Evolutionary conservation across 2,888 invertebrate genomes (phyloP).

Genomic region (Ganaspis brasiliensis): DNA sequence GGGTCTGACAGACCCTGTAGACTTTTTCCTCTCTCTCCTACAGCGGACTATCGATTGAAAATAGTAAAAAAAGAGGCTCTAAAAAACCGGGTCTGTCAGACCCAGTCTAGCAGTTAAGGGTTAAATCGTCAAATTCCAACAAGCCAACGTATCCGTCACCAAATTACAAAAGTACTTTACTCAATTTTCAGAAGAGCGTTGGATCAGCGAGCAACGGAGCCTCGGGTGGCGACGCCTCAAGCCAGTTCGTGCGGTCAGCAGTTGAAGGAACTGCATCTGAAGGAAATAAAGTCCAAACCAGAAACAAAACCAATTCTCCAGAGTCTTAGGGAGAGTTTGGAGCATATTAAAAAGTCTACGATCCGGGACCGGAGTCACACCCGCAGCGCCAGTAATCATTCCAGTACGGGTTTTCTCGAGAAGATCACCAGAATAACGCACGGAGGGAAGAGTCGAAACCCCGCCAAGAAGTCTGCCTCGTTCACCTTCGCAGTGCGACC

Average conservation of each 20-base stretch:
- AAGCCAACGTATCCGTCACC: too few species aligned
- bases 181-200: constrained; percentile 74
- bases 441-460: constrained; percentile 75
- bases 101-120: too few species aligned
- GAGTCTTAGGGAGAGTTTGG: constrained; percentile 75
- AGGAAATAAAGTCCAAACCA: constrained; percentile 76
- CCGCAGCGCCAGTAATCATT: constrained; percentile 64
- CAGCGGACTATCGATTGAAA: too few species aligned
- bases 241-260: constrained; percentile 65
- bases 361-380: constrained; percentile 74
- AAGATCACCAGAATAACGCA: constrained; percentile 77
- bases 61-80: too few species aligned
- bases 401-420: constrained; percentile 71
- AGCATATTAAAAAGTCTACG: constrained; percentile 77
- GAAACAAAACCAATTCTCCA: constrained; percentile 76
- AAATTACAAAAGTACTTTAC: too few species aligned
- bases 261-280: constrained; percentile 74
- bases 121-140: too few species aligned
- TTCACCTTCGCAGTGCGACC: constrained; percentile 77
- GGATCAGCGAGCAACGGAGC: constrained; percentile 77
- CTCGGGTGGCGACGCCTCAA: constrained; percentile 75
- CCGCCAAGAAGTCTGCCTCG: constrained; percentile 78
- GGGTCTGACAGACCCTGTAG: too few species aligned
- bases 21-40: too few species aligned
- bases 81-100: too few species aligned